A percentile compares a stretch with the other conserved stretches of the same genome.
Conservation (phyloP, 2,113 vertebrate species). For the Anas platyrhynchos region DNA sequence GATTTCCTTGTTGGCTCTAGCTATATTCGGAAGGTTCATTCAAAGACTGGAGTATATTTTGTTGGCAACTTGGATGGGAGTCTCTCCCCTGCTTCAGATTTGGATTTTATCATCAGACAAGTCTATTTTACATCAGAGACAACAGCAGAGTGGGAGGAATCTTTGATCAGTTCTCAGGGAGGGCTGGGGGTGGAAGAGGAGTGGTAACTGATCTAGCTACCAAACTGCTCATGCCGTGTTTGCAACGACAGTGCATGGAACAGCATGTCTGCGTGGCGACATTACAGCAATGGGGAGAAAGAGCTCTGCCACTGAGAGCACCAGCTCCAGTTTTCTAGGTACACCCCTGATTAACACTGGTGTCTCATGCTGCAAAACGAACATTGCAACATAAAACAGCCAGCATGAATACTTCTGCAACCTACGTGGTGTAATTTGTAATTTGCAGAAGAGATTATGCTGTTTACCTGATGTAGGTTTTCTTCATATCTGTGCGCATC, state of each 20-base stretch:
- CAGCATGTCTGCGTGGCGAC: conserved; percentile 9
- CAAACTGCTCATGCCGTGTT: not conserved
- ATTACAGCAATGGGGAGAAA: not conserved
- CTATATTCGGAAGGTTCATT: not conserved
- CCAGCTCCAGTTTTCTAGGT: conserved; percentile 60
- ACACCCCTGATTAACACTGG: conserved; percentile 35
- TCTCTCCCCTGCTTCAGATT: not conserved
- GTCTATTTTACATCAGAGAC: not conserved
- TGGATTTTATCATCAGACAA: not conserved
- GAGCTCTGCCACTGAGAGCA: conserved; percentile 3
- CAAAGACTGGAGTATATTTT: not conserved
- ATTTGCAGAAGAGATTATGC: conserved; percentile 20
- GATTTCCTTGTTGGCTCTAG: not conserved
- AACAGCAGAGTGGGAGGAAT: not conserved
- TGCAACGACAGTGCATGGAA: conserved; percentile 18
- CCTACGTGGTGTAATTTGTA: conserved; percentile 36
- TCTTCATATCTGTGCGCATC: not conserved
- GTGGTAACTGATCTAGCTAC: not conserved
- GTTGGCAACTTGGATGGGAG: not conserved
- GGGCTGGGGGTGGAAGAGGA: not conserved
- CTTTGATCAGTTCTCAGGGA: not conserved
- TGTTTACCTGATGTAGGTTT: not conserved
- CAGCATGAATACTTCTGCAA: conserved; percentile 17
- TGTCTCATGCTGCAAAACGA: conserved; percentile 51
- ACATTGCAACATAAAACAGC: conserved; percentile 26